phyloP scores from a whole-genome alignment of 1,140 invertebrate species.

The Drosophila leontia region DNA sequence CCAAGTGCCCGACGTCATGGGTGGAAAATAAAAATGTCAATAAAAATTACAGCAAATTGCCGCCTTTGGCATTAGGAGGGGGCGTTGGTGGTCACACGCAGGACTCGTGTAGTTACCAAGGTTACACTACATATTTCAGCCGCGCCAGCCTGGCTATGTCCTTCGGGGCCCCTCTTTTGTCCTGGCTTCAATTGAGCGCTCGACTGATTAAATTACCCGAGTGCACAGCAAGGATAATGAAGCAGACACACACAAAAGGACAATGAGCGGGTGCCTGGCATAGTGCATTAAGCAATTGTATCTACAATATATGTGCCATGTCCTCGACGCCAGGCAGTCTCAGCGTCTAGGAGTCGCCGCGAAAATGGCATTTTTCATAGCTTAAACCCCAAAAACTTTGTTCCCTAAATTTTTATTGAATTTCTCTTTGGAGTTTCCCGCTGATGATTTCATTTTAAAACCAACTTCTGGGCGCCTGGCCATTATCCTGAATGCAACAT shows the following conservation, averaged over 20 bases:
- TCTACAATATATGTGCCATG: slow-evolving; percentile 26
- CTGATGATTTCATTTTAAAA: slow-evolving; percentile 68
- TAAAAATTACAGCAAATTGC: slow-evolving; percentile 64
- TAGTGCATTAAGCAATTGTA: slow-evolving; percentile 66
- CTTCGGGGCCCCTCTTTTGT: slow-evolving; percentile 20
- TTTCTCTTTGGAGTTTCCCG: slow-evolving; percentile 35
- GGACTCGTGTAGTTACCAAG: slow-evolving; percentile 62
- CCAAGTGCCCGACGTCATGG: slow-evolving; percentile 58
- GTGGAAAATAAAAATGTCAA: slow-evolving; percentile 67
- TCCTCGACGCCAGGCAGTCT: slow-evolving; percentile 53
- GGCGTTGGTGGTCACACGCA: slow-evolving; percentile 52
- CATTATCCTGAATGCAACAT: slow-evolving; percentile 56
- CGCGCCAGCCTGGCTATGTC: slow-evolving; percentile 11
- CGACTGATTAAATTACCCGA: slow-evolving; percentile 73
- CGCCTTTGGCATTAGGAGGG: slow-evolving; percentile 23
- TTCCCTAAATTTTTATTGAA: slow-evolving; percentile 64
- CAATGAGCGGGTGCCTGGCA: slow-evolving; percentile 5
- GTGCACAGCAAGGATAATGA: slow-evolving; percentile 48
- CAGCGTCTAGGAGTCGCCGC: slow-evolving; percentile 57
- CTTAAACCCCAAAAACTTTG: slow-evolving; percentile 36
- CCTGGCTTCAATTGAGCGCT: slow-evolving; percentile 70
- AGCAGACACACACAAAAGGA: slow-evolving; percentile 33
- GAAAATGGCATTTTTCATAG: slow-evolving; percentile 62
- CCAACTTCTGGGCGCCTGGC: slow-evolving; percentile 29
- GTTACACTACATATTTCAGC: slow-evolving; percentile 34